A percentile compares a stretch with the other conserved stretches of the same genome.
Conservation (phyloP, 1,140 invertebrate genomes). For the Sitodiplosis mosellana region DNA sequence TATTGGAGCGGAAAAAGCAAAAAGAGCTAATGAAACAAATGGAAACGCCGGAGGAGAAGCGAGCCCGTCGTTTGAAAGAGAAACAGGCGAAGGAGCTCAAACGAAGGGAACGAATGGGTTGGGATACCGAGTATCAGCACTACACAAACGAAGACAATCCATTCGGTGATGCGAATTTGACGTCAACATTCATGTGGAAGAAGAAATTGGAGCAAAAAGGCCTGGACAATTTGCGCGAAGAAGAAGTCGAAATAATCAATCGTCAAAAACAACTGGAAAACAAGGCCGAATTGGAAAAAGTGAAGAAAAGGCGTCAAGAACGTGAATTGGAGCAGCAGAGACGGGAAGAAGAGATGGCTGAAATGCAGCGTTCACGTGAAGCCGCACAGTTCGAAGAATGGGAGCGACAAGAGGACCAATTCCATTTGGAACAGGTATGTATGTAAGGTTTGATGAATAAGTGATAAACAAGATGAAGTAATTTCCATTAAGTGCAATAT, state of each 20-base stretch:
- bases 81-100: slow-evolving; percentile 84
- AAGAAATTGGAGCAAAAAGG: slow-evolving; percentile 96
- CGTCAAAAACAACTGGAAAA: slow-evolving; percentile 81
- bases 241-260: slow-evolving; percentile 73
- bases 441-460: too few relatives aligned
- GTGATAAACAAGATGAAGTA: too few relatives aligned
- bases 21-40: slow-evolving; percentile 75
- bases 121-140: slow-evolving; percentile 88
- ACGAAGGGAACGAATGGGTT: slow-evolving; percentile 79
- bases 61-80: slow-evolving; percentile 66
- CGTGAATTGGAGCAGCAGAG: slow-evolving; percentile 77
- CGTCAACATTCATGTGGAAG: slow-evolving; percentile 88
- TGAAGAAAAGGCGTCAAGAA: slow-evolving; percentile 78
- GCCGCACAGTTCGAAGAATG: slow-evolving; percentile 87
- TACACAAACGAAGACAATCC: slow-evolving; percentile 98
- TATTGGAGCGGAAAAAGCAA: slow-evolving; percentile 44
- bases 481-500: too few relatives aligned
- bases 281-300: slow-evolving; percentile 72
- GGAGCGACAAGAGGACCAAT: slow-evolving; percentile 87
- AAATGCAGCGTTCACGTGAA: slow-evolving; percentile 81
- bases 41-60: slow-evolving; percentile 92
- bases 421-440: slow-evolving; percentile 76
- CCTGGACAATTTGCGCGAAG: slow-evolving; percentile 51
- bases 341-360: slow-evolving; percentile 75
- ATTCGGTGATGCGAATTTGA: slow-evolving; percentile 88